These are phyloP conservation scores for Ariolimax columbianus DNA, from an alignment of 2,888 invertebrate species.

Conservation along the genomic window DNA sequence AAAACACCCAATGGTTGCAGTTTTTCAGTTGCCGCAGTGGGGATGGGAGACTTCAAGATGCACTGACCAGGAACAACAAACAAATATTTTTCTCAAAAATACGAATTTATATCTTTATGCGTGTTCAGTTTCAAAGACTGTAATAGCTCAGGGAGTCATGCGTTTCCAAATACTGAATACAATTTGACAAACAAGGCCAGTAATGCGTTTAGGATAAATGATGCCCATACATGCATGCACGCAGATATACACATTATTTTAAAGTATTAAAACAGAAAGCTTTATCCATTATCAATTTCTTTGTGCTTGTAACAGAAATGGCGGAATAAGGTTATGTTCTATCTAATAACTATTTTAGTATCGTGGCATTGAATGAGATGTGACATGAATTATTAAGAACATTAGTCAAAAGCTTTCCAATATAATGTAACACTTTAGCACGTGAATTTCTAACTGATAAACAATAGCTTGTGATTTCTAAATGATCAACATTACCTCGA, in stretches of 20 bases:
- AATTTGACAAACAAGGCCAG: neutral
- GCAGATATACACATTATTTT: neutral
- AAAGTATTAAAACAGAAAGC: too few relatives aligned
- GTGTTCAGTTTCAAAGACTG: neutral
- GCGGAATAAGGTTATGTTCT: too few relatives aligned
- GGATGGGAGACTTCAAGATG: neutral
- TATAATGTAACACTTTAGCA: too few relatives aligned
- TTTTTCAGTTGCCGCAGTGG: neutral
- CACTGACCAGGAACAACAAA: neutral
- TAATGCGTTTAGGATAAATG: neutral
- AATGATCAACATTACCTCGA: too few relatives aligned
- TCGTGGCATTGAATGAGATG: too few relatives aligned
- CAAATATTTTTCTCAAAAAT: neutral
- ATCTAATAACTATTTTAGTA: too few relatives aligned
- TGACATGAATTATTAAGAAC: too few relatives aligned
- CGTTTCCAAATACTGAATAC: neutral
- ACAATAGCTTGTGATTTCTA: too few relatives aligned
- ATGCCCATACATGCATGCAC: neutral
- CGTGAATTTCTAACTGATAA: too few relatives aligned
- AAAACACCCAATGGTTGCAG: neutral
- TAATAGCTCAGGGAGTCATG: neutral
- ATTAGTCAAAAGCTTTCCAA: too few relatives aligned
- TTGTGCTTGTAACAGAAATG: too few relatives aligned
- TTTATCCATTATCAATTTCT: too few relatives aligned
- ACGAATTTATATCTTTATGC: neutral